Evolutionary conservation across 1,140 invertebrate genomes (phyloP).

Genomic region (Branchinecta lynchi): DNA sequence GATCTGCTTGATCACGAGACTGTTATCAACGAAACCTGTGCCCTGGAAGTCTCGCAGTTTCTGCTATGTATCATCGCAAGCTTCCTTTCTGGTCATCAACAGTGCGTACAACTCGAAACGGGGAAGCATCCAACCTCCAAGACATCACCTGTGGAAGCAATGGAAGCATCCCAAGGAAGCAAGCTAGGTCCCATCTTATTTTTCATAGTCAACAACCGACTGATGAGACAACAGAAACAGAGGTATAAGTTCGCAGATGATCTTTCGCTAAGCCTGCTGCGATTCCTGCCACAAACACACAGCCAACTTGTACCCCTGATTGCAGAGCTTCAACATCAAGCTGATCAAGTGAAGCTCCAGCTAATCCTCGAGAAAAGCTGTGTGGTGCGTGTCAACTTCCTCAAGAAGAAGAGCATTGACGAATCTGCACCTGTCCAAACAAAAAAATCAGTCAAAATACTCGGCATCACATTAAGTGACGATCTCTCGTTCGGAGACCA

Average conservation of each 20-base stretch:
- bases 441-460: constrained; percentile 1
- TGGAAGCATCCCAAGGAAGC: constrained; percentile 2
- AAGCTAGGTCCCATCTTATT: constrained; percentile 1
- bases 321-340: constrained; percentile 2
- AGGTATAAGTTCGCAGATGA: constrained; percentile 5
- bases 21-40: constrained; percentile 8
- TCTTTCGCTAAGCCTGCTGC: constrained; percentile 8
- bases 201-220: constrained; percentile 1
- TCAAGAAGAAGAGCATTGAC: constrained; percentile 1
- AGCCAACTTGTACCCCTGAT: too few species aligned
- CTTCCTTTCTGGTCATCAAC: constrained; percentile 9
- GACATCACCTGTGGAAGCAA: constrained; percentile 3
- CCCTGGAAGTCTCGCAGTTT: constrained; percentile 1
- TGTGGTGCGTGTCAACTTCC: constrained; percentile 8
- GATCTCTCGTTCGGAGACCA: too few species aligned
- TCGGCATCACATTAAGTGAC: too few species aligned
- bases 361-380: constrained; percentile 6
- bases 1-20: too few species aligned
- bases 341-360: constrained; percentile 8
- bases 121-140: constrained; percentile 5
- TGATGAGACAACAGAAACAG: constrained; percentile 6
- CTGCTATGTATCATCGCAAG: too few species aligned
- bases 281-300: constrained; percentile 2
- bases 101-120: constrained; percentile 4
- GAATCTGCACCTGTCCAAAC: constrained; percentile 5